phyloP scores from a whole-genome alignment of 2,888 invertebrate species.

The Epirrhoe alternata region DNA sequence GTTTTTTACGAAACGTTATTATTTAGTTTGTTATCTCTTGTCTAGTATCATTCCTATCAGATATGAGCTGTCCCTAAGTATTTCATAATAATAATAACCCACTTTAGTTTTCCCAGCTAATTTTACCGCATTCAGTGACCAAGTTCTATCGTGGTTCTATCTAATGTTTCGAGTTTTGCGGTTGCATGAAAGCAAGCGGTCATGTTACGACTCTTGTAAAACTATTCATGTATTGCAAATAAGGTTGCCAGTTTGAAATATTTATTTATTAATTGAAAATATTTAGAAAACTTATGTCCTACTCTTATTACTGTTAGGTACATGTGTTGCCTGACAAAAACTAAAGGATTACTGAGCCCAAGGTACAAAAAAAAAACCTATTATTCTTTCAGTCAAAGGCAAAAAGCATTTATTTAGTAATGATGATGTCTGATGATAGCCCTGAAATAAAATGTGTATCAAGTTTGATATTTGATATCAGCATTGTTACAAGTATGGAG shows the following conservation, averaged over 20 bases:
- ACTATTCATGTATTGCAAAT: constrained; percentile 3
- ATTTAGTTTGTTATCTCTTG: constrained; percentile 7
- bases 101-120: constrained; percentile 22
- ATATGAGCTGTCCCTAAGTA: constrained; percentile 14
- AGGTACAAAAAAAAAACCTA: not conserved
- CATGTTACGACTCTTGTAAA: constrained; percentile 19
- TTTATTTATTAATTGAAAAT: too few relatives aligned
- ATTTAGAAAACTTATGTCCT: too few relatives aligned
- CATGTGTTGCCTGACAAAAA: too few relatives aligned
- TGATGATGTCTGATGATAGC: constrained; percentile 1
- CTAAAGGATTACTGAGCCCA: not conserved
- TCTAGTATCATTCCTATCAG: constrained; percentile 14
- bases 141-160: constrained; percentile 4
- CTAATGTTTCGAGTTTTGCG: constrained; percentile 35
- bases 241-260: not conserved
- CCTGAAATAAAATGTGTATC: constrained; percentile 8
- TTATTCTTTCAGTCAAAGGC: not conserved
- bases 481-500: constrained; percentile 23
- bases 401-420: too few relatives aligned
- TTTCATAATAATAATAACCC: constrained; percentile 31
- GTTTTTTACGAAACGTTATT: not conserved
- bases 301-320: too few relatives aligned
- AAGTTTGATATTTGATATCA: constrained; percentile 21
- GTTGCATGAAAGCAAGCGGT: constrained; percentile 37
- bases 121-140: constrained; percentile 20